Evolutionary conservation across 2,888 invertebrate genomes (phyloP), one percentile per base, ranked within the genome.

Genomic region (Cryptus armator): DNA sequence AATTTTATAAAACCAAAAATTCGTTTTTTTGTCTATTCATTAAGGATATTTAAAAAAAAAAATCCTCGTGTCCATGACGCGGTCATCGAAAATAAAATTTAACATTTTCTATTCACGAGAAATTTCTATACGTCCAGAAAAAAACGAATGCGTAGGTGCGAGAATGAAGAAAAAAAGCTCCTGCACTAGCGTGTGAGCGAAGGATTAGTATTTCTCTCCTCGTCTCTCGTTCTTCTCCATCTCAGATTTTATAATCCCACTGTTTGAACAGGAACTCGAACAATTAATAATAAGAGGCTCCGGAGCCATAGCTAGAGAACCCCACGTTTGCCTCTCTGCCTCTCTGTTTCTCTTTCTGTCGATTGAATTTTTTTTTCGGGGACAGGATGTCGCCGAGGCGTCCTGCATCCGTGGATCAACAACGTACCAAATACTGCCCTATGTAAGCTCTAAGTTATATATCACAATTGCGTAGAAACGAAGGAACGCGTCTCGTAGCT

Each of bases 241-340:
- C 87, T 83, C 87, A 87, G 91, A 92, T 92, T 91, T 91, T 91
- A 78, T 91, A 92, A 92, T 92, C 89, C 88, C 90, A 90, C 90
- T 91, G 92, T 92, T 92, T 90, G 90, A 90, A 88, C 91, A 92
- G 92, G 91, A 92, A 92, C 92, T 91, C 90, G 92, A 92, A 93
- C 92, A 93, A 93, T 93, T 92, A 91, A 92, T 91, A 92, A 91
- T 91, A 87, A 89, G 86, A 86, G 84, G 86, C 84, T 84, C 80
- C 67, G 81, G 37, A 81, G 87, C 87, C 86, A 86, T 86, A 87
- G 86, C 84, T 82, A 79, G 84, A 86, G 86, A 88, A 87, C 82
- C 87, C 84, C 87, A 83, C 86, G 87, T 86, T 86, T 89, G n/a
- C n/a, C 89, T 90, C 85, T 56, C 70, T 43, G 29, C 67, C 53